Percentiles rank a stretch among this genome's conserved stretches.
Conservation (phyloP, 1,140 invertebrate species). For the Whitmania pigra region DNA sequence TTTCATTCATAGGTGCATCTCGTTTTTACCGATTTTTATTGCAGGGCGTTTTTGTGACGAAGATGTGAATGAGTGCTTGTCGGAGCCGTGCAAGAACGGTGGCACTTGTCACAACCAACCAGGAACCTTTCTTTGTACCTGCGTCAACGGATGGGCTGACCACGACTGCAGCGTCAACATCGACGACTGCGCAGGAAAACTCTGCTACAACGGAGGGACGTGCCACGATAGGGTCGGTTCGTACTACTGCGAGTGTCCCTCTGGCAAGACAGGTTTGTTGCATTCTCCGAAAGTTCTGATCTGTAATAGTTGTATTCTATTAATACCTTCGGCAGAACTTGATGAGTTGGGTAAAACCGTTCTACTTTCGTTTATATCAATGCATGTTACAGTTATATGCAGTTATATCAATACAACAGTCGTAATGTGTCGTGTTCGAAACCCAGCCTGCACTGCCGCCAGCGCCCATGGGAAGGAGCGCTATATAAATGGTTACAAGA, state of each 20-base stretch:
- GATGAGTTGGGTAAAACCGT: too few relatives aligned
- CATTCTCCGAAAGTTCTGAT: background rate
- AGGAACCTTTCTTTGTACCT: slow-evolving; percentile 87
- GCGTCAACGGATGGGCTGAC: slow-evolving; percentile 80
- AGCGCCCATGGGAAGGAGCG: too few relatives aligned
- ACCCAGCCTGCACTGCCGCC: too few relatives aligned
- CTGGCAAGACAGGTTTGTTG: slow-evolving; percentile 73
- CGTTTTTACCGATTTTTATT: background rate
- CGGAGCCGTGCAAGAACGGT: slow-evolving; percentile 81
- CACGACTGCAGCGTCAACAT: slow-evolving; percentile 79
- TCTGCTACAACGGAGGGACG: slow-evolving; percentile 90
- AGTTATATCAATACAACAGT: too few relatives aligned
- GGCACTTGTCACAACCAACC: slow-evolving; percentile 81
- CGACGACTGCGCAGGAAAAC: slow-evolving; percentile 42
- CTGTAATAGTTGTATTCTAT: too few relatives aligned
- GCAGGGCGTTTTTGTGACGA: slow-evolving; percentile 24
- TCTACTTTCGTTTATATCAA: too few relatives aligned
- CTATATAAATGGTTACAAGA: too few relatives aligned
- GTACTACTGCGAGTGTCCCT: slow-evolving; percentile 86
- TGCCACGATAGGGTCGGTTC: slow-evolving; percentile 90
- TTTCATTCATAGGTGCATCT: too few relatives aligned
- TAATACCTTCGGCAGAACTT: too few relatives aligned
- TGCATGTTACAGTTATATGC: too few relatives aligned
- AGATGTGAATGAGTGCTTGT: slow-evolving; percentile 58
- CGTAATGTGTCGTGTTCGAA: too few relatives aligned